Percentiles rank a stretch among this genome's conserved stretches.
Evolutionary conservation across 2,888 invertebrate species (phyloP).

Genomic region (Idaea biselata): DNA sequence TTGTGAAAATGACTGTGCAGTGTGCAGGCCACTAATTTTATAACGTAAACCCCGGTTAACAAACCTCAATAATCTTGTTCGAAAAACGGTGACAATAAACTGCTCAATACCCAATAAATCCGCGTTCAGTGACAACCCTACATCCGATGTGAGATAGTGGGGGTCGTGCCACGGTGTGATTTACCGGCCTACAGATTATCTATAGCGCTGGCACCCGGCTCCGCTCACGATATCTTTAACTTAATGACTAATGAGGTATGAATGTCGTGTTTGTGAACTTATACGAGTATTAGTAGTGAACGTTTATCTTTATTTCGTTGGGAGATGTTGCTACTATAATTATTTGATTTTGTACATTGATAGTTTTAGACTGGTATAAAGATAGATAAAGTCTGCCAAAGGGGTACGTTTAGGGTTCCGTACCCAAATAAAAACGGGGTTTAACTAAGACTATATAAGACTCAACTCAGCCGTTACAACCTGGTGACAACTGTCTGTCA

Average conservation of each 20-base stretch:
- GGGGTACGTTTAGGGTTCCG: no score
- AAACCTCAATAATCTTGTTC: not conserved
- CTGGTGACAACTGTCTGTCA: no score
- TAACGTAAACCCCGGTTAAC: no score
- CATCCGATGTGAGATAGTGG: conserved; percentile 24
- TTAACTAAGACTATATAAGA: no score
- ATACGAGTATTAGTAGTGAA: conserved; percentile 1
- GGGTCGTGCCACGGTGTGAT: conserved; percentile 26
- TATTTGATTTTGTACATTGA: no score
- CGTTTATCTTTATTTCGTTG: not conserved
- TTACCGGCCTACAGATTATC: conserved; percentile 29
- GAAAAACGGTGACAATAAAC: not conserved
- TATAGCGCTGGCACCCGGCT: conserved; percentile 11
- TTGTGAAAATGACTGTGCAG: no score
- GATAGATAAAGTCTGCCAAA: no score
- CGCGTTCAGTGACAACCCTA: conserved; percentile 17
- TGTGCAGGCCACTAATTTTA: no score
- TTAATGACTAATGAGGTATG: conserved; percentile 22
- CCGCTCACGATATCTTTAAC: conserved; percentile 2
- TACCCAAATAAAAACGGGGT: no score
- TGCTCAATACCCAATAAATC: not conserved
- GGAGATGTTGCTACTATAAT: not conserved
- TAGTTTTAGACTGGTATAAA: no score
- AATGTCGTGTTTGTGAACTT: conserved; percentile 8
- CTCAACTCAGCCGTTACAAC: no score